phyloP scores from a whole-genome alignment of 2,888 invertebrate genomes.

The Tipula helvola region DNA sequence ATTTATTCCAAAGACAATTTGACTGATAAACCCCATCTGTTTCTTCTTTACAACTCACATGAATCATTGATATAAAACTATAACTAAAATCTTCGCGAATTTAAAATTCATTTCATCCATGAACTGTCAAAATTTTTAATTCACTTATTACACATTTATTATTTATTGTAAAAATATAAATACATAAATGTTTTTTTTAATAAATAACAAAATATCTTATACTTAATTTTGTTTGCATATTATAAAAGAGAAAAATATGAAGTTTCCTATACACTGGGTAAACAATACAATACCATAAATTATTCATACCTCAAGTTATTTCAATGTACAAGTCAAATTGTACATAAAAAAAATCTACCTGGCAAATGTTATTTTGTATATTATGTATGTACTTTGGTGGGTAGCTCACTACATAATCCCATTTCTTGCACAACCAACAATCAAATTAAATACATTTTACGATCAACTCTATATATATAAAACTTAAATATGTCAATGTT shows the following conservation, averaged over 20 bases:
- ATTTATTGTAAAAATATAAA: background rate
- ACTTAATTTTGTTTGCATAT: background rate
- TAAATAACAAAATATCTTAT: background rate
- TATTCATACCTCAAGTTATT: background rate
- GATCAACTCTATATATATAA: background rate
- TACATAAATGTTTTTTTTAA: background rate
- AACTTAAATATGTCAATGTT: background rate
- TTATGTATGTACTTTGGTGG: background rate
- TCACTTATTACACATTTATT: background rate
- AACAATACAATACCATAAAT: background rate
- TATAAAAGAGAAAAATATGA: background rate
- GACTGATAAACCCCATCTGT: background rate
- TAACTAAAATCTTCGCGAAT: background rate
- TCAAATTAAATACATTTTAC: background rate
- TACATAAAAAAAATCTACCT: background rate
- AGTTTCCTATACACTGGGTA: background rate
- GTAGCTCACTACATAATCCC: background rate
- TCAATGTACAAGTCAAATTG: background rate
- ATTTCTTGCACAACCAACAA: background rate
- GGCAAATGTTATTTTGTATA: background rate
- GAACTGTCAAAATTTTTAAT: background rate
- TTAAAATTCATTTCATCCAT: background rate
- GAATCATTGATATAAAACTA: too few species aligned
- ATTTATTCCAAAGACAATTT: background rate
- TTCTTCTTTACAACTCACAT: too few species aligned